These are phyloP conservation scores for Triplophysa dalaica DNA, from an alignment of 2,113 vertebrate species.

Conservation along the genomic window DNA sequence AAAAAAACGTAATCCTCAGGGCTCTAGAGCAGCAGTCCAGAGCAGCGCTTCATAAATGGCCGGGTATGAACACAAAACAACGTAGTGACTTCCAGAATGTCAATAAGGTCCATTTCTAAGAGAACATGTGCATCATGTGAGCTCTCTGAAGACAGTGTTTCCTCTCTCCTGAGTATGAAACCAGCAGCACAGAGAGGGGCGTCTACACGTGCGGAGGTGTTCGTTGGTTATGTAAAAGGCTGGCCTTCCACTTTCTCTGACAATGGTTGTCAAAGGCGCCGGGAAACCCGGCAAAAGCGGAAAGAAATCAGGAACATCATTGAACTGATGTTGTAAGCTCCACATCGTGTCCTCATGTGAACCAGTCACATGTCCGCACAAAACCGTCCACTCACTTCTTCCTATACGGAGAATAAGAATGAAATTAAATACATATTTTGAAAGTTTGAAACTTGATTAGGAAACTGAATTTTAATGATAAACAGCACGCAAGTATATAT, in stretches of 20 bases:
- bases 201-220: neutral
- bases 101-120: neutral
- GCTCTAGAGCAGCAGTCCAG: conserved; percentile 38
- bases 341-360: conserved; percentile 82
- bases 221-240: neutral
- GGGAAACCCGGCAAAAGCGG: conserved; percentile 54
- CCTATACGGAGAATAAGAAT: conserved; percentile 49
- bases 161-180: conserved; percentile 37
- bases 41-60: conserved; percentile 7
- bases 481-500: neutral
- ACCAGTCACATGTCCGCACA: conserved; percentile 89
- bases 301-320: conserved; percentile 87
- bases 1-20: conserved; percentile 17
- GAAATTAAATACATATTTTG: neutral
- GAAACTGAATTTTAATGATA: neutral
- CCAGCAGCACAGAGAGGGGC: conserved; percentile 36
- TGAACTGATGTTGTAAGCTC: conserved; percentile 92
- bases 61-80: conserved; percentile 34
- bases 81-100: conserved; percentile 42
- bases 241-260: neutral
- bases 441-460: neutral
- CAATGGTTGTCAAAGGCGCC: conserved; percentile 38
- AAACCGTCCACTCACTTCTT: conserved; percentile 62
- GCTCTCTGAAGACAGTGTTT: conserved; percentile 34
- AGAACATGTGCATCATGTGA: conserved; percentile 15